Evolutionary conservation across 2,797 vertebrate species (phyloP).

Genomic region (Morelia viridis): DNA sequence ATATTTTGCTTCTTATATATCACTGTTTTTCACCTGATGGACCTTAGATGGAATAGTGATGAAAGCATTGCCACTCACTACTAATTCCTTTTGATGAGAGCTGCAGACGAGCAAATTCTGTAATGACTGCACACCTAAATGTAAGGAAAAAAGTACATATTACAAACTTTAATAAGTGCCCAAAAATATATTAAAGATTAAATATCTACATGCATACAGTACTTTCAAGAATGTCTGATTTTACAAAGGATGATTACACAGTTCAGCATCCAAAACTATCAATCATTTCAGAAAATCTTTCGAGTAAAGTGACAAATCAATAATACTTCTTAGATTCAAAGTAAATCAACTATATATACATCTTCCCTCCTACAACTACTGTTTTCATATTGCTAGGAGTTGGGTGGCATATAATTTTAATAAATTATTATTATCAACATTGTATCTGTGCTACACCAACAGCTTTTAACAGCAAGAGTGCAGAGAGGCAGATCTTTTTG

Average conservation of each 20-base stretch:
- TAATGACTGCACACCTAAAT: conserved; percentile 86
- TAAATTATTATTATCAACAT: neutral
- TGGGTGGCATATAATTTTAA: neutral
- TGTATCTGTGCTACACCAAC: neutral
- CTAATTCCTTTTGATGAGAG: conserved; percentile 80
- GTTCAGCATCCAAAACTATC: neutral
- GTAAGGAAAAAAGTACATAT: neutral
- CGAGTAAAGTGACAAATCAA: neutral
- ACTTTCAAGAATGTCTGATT: neutral
- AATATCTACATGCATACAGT: neutral
- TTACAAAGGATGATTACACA: neutral
- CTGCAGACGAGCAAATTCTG: conserved; percentile 83
- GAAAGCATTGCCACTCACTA: conserved; percentile 64
- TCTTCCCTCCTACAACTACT: neutral
- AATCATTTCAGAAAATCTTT: neutral
- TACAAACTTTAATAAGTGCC: neutral
- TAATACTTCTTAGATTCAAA: neutral
- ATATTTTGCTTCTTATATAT: neutral
- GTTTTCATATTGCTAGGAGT: neutral
- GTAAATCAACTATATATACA: neutral
- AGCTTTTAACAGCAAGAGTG: neutral
- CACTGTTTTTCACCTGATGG: neutral
- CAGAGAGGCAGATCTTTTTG: neutral
- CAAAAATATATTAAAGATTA: neutral
- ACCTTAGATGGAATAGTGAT: neutral